These are phyloP conservation scores for Clarias gariepinus DNA, from an alignment of 2,113 vertebrate species.

Conservation along the genomic window DNA sequence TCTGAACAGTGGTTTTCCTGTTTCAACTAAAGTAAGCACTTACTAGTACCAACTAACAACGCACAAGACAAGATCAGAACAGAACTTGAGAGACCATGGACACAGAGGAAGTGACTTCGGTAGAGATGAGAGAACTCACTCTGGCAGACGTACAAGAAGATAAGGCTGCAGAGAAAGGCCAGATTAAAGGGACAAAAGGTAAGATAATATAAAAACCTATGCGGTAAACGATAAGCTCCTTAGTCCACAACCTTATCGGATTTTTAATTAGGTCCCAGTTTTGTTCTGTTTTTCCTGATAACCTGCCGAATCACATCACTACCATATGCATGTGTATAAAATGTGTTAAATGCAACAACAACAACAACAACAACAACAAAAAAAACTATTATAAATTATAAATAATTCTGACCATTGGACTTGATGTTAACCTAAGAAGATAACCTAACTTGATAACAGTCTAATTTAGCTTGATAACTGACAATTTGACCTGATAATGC, in stretches of 20 bases:
- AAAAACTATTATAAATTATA: too few relatives aligned
- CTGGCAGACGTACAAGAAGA: not conserved
- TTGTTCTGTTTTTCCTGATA: not conserved
- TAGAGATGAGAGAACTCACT: slow-evolving; percentile 47
- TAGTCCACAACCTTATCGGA: not conserved
- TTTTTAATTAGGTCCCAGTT: not conserved
- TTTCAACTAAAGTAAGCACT: not conserved
- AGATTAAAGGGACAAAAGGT: slow-evolving; percentile 19
- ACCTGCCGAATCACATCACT: too few relatives aligned
- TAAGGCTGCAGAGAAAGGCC: not conserved
- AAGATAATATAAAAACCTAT: slow-evolving; percentile 37
- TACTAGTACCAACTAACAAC: not conserved
- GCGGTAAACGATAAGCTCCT: not conserved
- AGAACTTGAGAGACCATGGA: slow-evolving; percentile 24
- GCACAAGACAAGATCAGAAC: slow-evolving; percentile 39
- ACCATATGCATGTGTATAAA: too few relatives aligned
- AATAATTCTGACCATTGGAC: too few relatives aligned
- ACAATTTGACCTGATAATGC: too few relatives aligned
- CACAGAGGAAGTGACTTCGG: slow-evolving; percentile 56
- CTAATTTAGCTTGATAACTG: too few relatives aligned
- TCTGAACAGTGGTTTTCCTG: not conserved
- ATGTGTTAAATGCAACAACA: too few relatives aligned
- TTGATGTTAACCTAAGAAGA: too few relatives aligned
- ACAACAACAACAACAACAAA: too few relatives aligned
- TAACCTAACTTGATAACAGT: too few relatives aligned